Percentiles rank a stretch among this genome's conserved stretches.
Evolutionary conservation across 2,113 vertebrate genomes (phyloP).

Genomic region (Tympanuchus pallidicinctus): DNA sequence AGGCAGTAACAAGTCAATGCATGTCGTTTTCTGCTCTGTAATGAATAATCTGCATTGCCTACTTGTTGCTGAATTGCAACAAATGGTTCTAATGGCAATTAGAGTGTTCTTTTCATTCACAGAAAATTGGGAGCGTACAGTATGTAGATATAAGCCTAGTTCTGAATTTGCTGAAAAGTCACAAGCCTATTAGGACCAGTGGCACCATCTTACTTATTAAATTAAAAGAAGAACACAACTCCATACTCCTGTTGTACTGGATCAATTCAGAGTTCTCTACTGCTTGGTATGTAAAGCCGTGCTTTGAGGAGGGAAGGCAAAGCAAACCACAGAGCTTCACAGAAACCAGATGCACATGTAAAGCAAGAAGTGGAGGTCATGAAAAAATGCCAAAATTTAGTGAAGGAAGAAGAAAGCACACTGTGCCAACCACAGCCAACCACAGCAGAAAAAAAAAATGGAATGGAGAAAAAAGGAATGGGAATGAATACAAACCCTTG

Average conservation of each 20-base stretch:
- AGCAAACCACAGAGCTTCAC: neutral
- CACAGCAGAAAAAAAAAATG: neutral
- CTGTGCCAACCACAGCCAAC: neutral
- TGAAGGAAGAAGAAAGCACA: neutral
- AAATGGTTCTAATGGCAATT: conserved; percentile 36
- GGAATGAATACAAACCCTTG: neutral
- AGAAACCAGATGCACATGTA: neutral
- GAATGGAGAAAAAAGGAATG: neutral
- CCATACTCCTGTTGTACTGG: neutral
- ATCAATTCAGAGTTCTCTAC: neutral
- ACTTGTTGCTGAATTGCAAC: neutral
- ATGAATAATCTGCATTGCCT: neutral
- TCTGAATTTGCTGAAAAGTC: neutral
- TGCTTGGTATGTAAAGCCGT: neutral
- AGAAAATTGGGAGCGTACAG: neutral
- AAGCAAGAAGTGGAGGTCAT: neutral
- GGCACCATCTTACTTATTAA: neutral
- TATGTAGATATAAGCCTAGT: neutral
- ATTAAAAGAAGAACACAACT: neutral
- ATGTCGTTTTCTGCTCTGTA: neutral
- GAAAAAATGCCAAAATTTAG: neutral
- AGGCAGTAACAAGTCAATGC: neutral
- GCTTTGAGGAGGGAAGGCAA: neutral
- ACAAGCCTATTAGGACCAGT: neutral
- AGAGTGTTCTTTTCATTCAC: neutral